A percentile compares a stretch with the other conserved stretches of the same genome.
Evolutionary conservation across 2,113 vertebrate genomes (phyloP).

Genomic region (Rhinoderma darwinii): DNA sequence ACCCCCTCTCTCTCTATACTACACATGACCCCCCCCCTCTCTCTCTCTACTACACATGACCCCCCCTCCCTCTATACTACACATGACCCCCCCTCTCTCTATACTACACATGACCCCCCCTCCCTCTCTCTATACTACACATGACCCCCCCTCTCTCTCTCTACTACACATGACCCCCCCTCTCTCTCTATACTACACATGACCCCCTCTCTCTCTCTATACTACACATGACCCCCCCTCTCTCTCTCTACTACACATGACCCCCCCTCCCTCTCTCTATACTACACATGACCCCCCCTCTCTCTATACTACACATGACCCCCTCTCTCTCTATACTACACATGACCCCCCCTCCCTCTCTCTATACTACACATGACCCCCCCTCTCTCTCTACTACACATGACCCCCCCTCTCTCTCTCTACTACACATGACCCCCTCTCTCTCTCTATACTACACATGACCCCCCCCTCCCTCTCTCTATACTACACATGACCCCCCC

Average conservation of each 20-base stretch:
- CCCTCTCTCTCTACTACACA: too few relatives aligned
- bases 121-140: neutral
- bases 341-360: neutral
- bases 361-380: neutral
- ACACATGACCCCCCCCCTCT: neutral
- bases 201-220: neutral
- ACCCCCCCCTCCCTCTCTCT: neutral
- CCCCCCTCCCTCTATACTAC: neutral
- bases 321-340: neutral
- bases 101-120: neutral
- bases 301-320: slow-evolving; percentile 54
- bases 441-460: neutral
- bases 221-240: neutral
- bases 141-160: neutral
- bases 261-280: too few relatives aligned
- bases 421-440: neutral
- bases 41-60: neutral
- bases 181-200: slow-evolving; percentile 22
- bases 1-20: neutral
- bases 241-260: neutral
- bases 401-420: neutral
- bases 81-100: neutral
- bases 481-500: neutral
- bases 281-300: neutral
- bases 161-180: slow-evolving; percentile 28